These are phyloP conservation scores for Patella depressa DNA, from an alignment of 2,888 invertebrate species.

Conservation along the genomic window DNA sequence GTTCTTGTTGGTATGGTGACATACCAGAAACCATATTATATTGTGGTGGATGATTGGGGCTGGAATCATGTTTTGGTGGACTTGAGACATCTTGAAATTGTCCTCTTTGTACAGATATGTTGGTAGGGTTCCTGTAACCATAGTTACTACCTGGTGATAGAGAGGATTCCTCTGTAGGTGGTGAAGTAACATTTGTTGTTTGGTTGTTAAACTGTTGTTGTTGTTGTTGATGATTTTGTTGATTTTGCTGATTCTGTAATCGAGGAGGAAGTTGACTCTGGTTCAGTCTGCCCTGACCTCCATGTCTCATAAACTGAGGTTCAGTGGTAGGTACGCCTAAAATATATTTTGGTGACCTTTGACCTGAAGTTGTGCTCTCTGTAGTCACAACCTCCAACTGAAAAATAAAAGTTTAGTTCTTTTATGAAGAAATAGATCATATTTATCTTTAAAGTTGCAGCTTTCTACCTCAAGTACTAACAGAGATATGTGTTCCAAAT, in stretches of 20 bases:
- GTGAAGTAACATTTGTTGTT: slow-evolving; percentile 23
- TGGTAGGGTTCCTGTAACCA: neutral
- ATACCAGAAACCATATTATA: slow-evolving; percentile 33
- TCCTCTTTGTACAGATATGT: neutral
- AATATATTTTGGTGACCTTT: slow-evolving; percentile 53
- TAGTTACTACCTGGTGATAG: slow-evolving; percentile 13
- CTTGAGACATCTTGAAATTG: neutral
- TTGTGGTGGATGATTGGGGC: slow-evolving; percentile 25
- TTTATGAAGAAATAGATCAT: too few relatives aligned
- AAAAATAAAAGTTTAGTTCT: neutral
- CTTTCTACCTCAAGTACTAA: too few relatives aligned
- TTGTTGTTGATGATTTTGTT: slow-evolving; percentile 43
- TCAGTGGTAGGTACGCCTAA: slow-evolving; percentile 58
- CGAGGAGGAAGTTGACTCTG: slow-evolving; percentile 11
- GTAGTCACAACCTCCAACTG: slow-evolving; percentile 5
- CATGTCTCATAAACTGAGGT: slow-evolving; percentile 52
- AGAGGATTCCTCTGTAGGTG: slow-evolving; percentile 25
- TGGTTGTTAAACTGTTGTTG: slow-evolving; percentile 66
- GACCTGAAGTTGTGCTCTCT: slow-evolving; percentile 27
- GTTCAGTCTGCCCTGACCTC: slow-evolving; percentile 20
- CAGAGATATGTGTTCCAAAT: too few relatives aligned
- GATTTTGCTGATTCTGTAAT: slow-evolving; percentile 32
- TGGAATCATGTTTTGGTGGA: slow-evolving; percentile 21
- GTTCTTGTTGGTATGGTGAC: slow-evolving; percentile 23
- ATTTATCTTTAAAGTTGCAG: too few relatives aligned